Evolutionary conservation across 2,113 vertebrate species (phyloP).

Genomic region (Neogobius melanostomus): DNA sequence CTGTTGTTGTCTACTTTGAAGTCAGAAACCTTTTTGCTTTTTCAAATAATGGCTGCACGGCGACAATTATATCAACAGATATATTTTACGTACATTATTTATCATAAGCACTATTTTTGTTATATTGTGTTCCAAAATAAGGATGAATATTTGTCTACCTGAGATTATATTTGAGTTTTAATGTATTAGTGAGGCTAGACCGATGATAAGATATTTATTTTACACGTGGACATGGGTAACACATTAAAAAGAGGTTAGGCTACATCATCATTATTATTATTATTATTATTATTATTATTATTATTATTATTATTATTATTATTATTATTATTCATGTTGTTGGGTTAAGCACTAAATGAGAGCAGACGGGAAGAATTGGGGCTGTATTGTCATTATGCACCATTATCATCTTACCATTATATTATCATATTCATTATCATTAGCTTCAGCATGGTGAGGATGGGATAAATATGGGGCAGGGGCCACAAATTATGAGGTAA

Average conservation of each 20-base stretch:
- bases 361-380: conserved; percentile 42
- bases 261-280: background rate
- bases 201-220: background rate
- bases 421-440: conserved; percentile 33
- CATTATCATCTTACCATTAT: conserved; percentile 47
- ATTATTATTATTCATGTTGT: background rate
- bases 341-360: conserved; percentile 19
- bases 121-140: too few species aligned
- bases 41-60: too few species aligned
- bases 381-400: conserved; percentile 45
- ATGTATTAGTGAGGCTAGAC: background rate
- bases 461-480: conserved; percentile 53
- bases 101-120: too few species aligned
- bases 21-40: too few species aligned
- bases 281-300: too few species aligned
- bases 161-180: background rate
- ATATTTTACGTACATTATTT: too few species aligned
- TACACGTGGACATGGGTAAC: background rate
- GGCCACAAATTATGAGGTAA: conserved; percentile 72
- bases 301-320: too few species aligned
- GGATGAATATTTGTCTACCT: too few species aligned
- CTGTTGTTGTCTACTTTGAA: too few species aligned
- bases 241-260: conserved; percentile 17
- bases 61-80: too few species aligned
- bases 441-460: conserved; percentile 47